These are phyloP conservation scores for Motacilla tschutschensis DNA, from an alignment of 2,113 vertebrate species.

Conservation along the genomic window DNA sequence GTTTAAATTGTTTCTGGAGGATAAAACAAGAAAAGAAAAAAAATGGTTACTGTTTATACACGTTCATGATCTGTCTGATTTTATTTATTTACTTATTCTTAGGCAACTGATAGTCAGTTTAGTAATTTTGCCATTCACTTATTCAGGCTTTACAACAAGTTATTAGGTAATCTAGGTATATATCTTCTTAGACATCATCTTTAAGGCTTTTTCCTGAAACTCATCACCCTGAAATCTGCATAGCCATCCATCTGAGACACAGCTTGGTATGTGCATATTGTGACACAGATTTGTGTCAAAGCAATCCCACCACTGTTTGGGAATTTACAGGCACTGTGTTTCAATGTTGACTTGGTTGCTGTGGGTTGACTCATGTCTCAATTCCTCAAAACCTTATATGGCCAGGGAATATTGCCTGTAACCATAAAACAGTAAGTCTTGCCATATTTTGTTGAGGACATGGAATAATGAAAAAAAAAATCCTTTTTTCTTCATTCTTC, in stretches of 20 bases:
- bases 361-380: conserved; percentile 17
- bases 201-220: background rate
- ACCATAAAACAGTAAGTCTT: background rate
- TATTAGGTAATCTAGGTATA: background rate
- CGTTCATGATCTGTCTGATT: background rate
- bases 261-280: accelerated
- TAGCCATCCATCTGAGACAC: background rate
- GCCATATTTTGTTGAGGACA: background rate
- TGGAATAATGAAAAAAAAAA: background rate
- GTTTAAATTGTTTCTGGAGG: background rate
- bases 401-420: conserved; percentile 7
- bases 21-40: background rate
- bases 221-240: background rate
- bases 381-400: background rate
- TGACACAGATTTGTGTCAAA: background rate
- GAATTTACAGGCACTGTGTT: background rate
- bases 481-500: background rate
- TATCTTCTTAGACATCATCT: background rate
- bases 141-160: background rate
- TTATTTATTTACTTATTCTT: background rate
- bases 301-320: background rate
- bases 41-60: background rate
- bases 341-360: conserved; percentile 41
- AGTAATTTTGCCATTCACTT: background rate
- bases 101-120: background rate